These are phyloP conservation scores for Drosophila hawaiiensis DNA, from an alignment of 2,888 invertebrate genomes.

Conservation along the genomic window DNA sequence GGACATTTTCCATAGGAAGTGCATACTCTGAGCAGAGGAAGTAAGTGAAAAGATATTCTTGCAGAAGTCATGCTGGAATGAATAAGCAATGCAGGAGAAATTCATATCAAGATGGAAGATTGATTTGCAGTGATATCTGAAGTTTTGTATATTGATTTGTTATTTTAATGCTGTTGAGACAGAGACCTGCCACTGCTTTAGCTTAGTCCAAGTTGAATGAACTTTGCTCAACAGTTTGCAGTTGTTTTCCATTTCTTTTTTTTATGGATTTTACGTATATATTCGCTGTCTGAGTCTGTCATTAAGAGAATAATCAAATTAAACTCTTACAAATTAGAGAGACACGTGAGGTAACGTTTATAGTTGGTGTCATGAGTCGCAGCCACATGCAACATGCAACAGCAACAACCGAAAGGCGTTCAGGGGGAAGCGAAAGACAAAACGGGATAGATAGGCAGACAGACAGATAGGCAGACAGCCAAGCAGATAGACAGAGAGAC, in stretches of 20 bases:
- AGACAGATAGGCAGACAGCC: constrained; percentile 1
- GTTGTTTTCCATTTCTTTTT: neutral
- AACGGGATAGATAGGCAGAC: constrained; percentile 13
- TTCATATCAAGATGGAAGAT: constrained; percentile 11
- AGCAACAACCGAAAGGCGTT: constrained; percentile 2
- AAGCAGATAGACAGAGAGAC: constrained; percentile 1
- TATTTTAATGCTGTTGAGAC: neutral
- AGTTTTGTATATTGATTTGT: neutral
- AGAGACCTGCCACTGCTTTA: neutral
- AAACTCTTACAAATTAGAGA: constrained; percentile 62
- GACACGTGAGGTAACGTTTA: constrained; percentile 56
- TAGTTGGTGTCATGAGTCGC: constrained; percentile 40
- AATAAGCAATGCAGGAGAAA: neutral
- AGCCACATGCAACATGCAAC: constrained; percentile 54
- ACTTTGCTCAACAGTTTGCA: constrained; percentile 4
- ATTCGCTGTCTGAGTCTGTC: constrained; percentile 16
- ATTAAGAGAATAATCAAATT: constrained; percentile 59
- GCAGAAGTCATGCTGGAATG: neutral
- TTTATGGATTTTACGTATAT: constrained; percentile 6
- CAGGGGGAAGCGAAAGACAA: constrained; percentile 9
- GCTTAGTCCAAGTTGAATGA: constrained; percentile 23
- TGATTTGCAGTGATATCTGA: neutral
- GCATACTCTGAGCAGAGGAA: constrained; percentile 21
- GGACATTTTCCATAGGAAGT: constrained; percentile 19
- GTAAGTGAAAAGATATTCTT: neutral